Evolutionary conservation across 2,113 vertebrate genomes (phyloP), one percentile per base, ranked within the genome.

Genomic region (Ameiurus melas): DNA sequence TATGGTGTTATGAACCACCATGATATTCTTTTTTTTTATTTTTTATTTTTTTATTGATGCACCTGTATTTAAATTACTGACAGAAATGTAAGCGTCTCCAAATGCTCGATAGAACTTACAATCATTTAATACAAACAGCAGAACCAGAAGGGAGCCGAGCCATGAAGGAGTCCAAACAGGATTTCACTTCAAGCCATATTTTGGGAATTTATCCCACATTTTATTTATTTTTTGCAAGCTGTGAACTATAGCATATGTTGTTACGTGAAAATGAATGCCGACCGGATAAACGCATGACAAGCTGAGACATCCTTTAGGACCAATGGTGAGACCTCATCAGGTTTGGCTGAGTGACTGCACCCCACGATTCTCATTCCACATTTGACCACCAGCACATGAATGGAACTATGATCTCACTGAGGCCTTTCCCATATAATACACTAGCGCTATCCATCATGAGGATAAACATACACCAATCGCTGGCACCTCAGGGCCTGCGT

Each of bases 401-500:
- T 33, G 39, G 19, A 81, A 17, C 80, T 77, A 86, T 91, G 88
- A 91, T 60, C 88, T 90, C 90, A 89, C 62, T 73, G 62, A 60
- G 60, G 71, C 87, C 81, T 90, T 90, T 87, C 85, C 68, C 78
- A n/a, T 86, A 58, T 79, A 83, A 83, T 66, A 86, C 68, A 90
- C 73, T 86, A 64, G 57, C 13, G 39, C 82, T 47, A 87, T 92
- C 85, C 83, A 90, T 91, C 91, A 89, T 64, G 77, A 19, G 82
- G 22, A 78, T 86, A 89, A 92, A 85, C 86, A 81, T 17, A 8
- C 86, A 90, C 68, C 77, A 89, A 86, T 82, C 33, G 30, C n/a
- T 47, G 77, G 83, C 89, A 89, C 77, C 77, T 88, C 68, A 43
- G 90, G 84, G 88, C 58, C 86, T 81, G 73, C 19, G 33, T 62